Percentiles rank a stretch among this genome's conserved stretches.
Evolutionary conservation across 1,140 invertebrate species (phyloP).

Genomic region (Caenorhabditis remanei): DNA sequence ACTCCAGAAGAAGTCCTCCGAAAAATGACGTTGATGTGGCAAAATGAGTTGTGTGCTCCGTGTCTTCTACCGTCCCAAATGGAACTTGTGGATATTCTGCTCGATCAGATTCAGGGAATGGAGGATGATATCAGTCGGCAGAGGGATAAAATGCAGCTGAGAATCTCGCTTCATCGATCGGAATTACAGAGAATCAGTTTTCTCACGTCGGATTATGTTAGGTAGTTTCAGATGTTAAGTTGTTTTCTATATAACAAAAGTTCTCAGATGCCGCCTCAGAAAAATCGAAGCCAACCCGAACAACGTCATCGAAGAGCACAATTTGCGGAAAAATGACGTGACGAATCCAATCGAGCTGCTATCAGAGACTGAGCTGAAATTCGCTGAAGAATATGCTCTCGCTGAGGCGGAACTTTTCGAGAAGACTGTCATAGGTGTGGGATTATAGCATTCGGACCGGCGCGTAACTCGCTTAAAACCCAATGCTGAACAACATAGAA

Average conservation of each 20-base stretch:
- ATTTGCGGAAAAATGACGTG: not conserved
- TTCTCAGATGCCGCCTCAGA: not conserved
- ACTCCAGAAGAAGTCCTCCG: not conserved
- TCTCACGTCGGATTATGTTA: constrained; percentile 32
- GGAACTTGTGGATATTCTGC: not conserved
- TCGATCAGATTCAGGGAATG: constrained; percentile 32
- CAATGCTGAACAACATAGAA: too few species aligned
- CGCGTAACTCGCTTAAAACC: too few species aligned
- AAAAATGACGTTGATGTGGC: constrained; percentile 5
- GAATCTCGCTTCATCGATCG: constrained; percentile 14
- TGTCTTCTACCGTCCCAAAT: constrained; percentile 29
- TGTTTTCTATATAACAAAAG: too few species aligned
- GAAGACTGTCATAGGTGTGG: constrained; percentile 24
- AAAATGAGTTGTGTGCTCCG: constrained; percentile 34
- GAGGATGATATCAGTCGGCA: not conserved
- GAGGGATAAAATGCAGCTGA: constrained; percentile 16
- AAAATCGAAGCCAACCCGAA: constrained; percentile 26
- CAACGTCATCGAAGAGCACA: not conserved
- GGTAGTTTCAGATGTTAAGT: too few species aligned
- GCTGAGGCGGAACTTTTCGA: constrained; percentile 12
- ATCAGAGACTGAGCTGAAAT: not conserved
- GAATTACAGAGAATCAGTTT: constrained; percentile 24
- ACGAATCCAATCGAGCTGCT: not conserved
- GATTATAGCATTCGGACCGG: too few species aligned
- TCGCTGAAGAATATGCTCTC: not conserved